phyloP scores from a whole-genome alignment of 2,888 invertebrate species.

The Leptinotarsa juncta region DNA sequence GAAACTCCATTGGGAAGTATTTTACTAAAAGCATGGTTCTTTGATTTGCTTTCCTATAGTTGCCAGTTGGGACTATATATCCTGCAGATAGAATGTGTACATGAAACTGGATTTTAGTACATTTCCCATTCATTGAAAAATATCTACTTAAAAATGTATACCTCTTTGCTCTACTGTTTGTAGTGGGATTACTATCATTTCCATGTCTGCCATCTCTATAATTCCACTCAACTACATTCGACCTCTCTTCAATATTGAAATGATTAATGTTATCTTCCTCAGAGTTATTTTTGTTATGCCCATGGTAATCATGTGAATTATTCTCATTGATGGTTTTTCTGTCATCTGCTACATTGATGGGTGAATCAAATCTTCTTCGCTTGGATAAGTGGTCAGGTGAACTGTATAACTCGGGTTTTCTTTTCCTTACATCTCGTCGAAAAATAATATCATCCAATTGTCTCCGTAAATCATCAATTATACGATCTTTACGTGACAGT shows the following conservation, averaged over 20 bases:
- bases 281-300: not conserved
- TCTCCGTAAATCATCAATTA: constrained; percentile 64
- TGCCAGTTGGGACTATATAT: too few relatives aligned
- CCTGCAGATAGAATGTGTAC: too few relatives aligned
- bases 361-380: not conserved
- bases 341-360: not conserved
- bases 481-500: constrained; percentile 66
- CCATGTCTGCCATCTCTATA: not conserved
- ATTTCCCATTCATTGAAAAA: not conserved
- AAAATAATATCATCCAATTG: constrained; percentile 61
- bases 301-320: not conserved
- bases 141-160: not conserved
- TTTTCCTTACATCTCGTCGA: constrained; percentile 37
- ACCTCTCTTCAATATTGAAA: too few relatives aligned
- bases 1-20: too few relatives aligned
- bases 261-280: not conserved
- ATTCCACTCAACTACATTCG: not conserved
- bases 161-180: not conserved
- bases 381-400: not conserved
- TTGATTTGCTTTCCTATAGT: too few relatives aligned
- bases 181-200: not conserved
- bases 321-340: not conserved
- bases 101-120: not conserved
- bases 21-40: too few relatives aligned
- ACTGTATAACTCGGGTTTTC: not conserved